phyloP scores from a whole-genome alignment of 2,888 invertebrate genomes.

The Homarus gammarus region DNA sequence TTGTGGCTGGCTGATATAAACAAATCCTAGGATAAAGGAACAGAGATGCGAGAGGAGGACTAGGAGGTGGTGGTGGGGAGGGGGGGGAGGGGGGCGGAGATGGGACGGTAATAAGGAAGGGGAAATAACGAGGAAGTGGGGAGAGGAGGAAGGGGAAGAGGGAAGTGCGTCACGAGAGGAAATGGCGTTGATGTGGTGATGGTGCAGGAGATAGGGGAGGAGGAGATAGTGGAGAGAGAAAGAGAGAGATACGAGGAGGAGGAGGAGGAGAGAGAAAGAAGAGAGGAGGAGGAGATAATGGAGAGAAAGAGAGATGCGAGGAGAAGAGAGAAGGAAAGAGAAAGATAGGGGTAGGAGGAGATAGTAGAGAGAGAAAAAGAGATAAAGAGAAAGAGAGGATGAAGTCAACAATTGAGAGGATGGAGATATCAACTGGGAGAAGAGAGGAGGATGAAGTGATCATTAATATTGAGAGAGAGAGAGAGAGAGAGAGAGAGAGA shows the following conservation, averaged over 20 bases:
- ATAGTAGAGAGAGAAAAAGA: neutral
- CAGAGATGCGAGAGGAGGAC: neutral
- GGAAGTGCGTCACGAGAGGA: neutral
- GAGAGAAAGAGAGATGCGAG: neutral
- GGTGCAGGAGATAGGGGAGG: neutral
- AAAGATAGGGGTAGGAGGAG: too few species aligned
- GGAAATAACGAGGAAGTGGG: neutral
- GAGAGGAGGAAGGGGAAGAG: constrained; percentile 7
- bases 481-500: too few species aligned
- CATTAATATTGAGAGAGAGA: too few species aligned
- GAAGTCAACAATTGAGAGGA: neutral
- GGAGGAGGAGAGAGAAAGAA: too few species aligned
- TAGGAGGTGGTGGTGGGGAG: neutral
- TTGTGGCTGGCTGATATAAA: too few species aligned
- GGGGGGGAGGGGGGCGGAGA: neutral
- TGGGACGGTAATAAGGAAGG: neutral
- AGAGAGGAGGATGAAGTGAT: too few species aligned
- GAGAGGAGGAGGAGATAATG: neutral
- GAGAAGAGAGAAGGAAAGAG: too few species aligned
- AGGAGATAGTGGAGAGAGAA: neutral
- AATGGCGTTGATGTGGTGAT: neutral
- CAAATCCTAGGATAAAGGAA: neutral
- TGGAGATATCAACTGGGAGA: too few species aligned
- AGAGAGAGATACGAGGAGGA: too few species aligned
- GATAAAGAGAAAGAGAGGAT: neutral